A percentile compares a stretch with the other conserved stretches of the same genome.
These are phyloP conservation scores for Gulo gulo DNA, from an alignment of 2,113 vertebrate genomes.

Conservation along the genomic window DNA sequence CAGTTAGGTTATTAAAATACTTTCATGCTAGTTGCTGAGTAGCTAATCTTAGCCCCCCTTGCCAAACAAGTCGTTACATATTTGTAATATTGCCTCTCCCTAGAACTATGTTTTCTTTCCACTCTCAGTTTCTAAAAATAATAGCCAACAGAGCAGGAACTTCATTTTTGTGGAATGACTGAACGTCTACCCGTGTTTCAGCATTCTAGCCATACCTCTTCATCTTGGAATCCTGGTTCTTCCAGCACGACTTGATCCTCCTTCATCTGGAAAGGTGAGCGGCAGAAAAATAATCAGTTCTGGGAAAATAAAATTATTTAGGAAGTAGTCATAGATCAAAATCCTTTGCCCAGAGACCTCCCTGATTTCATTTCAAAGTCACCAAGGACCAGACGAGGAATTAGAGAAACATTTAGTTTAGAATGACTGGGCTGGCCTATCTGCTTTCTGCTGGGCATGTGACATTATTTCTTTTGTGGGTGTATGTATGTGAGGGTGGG, in stretches of 20 bases:
- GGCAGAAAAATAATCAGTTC: constrained; percentile 61
- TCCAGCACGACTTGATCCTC: constrained; percentile 94
- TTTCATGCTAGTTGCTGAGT: constrained; percentile 49
- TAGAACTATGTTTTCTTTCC: constrained; percentile 47
- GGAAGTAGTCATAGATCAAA: neutral
- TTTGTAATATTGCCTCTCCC: constrained; percentile 31
- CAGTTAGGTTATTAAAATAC: constrained; percentile 29
- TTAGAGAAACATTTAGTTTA: neutral
- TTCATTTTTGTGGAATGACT: constrained; percentile 48
- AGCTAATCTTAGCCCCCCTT: constrained; percentile 51
- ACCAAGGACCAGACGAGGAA: neutral
- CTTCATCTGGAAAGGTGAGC: constrained; percentile 86
- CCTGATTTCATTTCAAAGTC: constrained; percentile 39
- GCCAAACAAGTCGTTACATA: constrained; percentile 48
- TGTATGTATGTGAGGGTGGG: neutral
- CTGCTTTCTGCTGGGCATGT: neutral
- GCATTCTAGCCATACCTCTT: constrained; percentile 86
- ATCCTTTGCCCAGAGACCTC: neutral
- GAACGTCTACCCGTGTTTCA: constrained; percentile 15
- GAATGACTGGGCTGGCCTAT: neutral
- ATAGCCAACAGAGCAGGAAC: constrained; percentile 22
- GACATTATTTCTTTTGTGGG: neutral
- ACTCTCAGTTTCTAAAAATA: constrained; percentile 51
- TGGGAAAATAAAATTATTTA: constrained; percentile 65
- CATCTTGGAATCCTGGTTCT: constrained; percentile 89